Evolutionary conservation across 2,888 invertebrate genomes (phyloP).

Genomic region (Leptodirus hochenwartii): DNA sequence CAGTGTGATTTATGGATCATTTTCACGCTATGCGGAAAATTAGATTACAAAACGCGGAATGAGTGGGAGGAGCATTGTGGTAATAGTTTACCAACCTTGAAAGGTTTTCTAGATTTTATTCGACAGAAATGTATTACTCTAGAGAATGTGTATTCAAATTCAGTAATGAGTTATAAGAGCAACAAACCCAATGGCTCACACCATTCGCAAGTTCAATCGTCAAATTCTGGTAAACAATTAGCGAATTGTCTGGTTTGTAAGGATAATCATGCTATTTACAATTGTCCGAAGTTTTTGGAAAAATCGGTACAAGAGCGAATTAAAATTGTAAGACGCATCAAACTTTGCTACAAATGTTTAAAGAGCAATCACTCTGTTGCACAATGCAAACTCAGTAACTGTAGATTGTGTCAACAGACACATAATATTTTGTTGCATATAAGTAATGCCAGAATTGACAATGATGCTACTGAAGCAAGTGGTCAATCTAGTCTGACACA

Average conservation of each 20-base stretch:
- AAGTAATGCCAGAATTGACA: neutral
- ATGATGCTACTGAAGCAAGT: too few relatives aligned
- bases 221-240: too few relatives aligned
- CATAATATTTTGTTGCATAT: slow-evolving; percentile 2
- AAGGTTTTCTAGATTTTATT: neutral
- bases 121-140: too few relatives aligned
- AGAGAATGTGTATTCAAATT: too few relatives aligned
- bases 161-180: too few relatives aligned
- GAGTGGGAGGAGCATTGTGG: neutral
- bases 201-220: too few relatives aligned
- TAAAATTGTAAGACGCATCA: neutral
- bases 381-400: neutral
- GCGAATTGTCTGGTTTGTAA: slow-evolving; percentile 1
- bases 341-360: slow-evolving; percentile 1
- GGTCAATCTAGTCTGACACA: too few relatives aligned
- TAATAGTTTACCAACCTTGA: neutral
- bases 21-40: neutral
- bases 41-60: neutral
- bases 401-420: neutral
- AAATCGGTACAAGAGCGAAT: neutral
- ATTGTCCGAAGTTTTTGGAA: slow-evolving; percentile 1
- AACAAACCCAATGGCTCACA: too few relatives aligned
- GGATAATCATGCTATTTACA: neutral
- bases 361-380: neutral
- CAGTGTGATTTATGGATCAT: neutral